Conservation (phyloP, 1,140 invertebrate genomes). For the Whitmania pigra region DNA sequence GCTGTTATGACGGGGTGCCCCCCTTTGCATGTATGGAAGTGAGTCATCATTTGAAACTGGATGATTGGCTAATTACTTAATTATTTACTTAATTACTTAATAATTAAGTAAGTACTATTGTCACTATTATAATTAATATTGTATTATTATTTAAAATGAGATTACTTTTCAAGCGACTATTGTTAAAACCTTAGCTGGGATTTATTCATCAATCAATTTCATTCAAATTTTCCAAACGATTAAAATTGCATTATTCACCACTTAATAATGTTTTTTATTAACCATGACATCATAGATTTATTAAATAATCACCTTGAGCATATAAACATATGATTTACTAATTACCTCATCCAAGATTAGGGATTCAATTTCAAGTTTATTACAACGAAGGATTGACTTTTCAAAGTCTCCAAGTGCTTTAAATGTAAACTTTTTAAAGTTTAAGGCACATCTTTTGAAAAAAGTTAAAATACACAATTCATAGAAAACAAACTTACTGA, state of each 20-base stretch:
- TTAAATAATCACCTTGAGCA: too few species aligned
- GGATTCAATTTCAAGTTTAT: not conserved
- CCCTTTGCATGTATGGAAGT: not conserved
- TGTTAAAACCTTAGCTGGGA: too few species aligned
- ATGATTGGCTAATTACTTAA: too few species aligned
- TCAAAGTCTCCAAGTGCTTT: not conserved
- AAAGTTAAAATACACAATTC: not conserved
- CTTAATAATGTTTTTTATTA: too few species aligned
- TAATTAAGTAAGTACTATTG: too few species aligned
- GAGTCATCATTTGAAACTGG: not conserved
- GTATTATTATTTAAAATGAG: not conserved
- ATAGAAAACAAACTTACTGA: slow-evolving; percentile 48
- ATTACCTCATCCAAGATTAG: slow-evolving; percentile 7
- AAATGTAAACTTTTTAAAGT: not conserved
- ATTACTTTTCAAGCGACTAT: not conserved
- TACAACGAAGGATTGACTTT: not conserved
- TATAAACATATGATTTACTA: not conserved
- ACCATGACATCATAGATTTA: too few species aligned
- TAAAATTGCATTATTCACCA: not conserved
- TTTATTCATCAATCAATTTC: not conserved
- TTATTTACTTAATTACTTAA: too few species aligned
- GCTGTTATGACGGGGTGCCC: too few species aligned
- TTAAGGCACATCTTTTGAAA: not conserved
- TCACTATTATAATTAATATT: not conserved
- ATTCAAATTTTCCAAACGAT: not conserved